These are phyloP conservation scores for Corythornis cristatus DNA, from an alignment of 2,113 vertebrate genomes.

Conservation along the genomic window DNA sequence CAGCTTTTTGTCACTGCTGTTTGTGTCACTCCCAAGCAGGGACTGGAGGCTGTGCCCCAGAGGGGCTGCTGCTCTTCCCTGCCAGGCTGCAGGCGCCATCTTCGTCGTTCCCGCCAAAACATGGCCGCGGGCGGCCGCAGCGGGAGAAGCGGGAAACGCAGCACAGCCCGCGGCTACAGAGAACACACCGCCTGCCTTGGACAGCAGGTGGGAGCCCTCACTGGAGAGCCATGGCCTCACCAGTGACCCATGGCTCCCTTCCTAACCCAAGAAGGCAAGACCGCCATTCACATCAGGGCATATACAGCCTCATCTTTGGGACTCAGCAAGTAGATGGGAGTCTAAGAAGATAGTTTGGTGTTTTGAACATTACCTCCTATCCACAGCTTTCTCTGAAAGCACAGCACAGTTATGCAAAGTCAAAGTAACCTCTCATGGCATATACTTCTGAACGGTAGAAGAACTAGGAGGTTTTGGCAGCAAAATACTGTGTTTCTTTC, in stretches of 20 bases:
- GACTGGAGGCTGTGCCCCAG: neutral
- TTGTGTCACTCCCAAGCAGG: neutral
- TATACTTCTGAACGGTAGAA: neutral
- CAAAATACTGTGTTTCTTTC: neutral
- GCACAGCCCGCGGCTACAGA: neutral
- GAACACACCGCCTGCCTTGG: neutral
- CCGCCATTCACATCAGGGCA: neutral
- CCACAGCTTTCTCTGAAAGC: neutral
- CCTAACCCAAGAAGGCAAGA: neutral
- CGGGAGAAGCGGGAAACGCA: neutral
- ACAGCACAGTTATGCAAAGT: neutral
- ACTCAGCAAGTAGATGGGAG: neutral
- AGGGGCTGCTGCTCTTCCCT: neutral
- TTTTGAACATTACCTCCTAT: neutral
- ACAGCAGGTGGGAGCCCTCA: neutral
- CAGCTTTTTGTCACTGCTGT: neutral
- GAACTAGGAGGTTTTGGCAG: neutral
- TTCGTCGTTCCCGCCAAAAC: neutral
- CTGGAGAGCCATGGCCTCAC: neutral
- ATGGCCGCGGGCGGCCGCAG: neutral
- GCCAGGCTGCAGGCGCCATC: neutral
- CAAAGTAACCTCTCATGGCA: neutral
- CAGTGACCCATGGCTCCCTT: neutral
- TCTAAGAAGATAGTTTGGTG: neutral
- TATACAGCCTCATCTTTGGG: rapidly evolving